Base-by-base conservation (phyloP, 2,888 invertebrate species). In the Polydrusus cervinus region DNA sequence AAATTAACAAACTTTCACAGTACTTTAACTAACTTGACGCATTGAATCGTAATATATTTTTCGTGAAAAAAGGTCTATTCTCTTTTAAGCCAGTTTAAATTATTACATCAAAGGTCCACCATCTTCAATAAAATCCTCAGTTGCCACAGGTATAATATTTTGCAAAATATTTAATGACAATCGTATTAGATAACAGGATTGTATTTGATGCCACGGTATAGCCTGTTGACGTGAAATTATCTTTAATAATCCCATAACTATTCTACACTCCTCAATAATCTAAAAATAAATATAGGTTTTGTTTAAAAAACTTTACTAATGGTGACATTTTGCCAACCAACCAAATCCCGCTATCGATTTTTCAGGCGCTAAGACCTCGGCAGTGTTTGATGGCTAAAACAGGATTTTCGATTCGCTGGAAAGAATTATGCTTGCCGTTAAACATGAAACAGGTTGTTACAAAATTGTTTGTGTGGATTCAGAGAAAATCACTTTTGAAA, bases 51-150 rank as follows among this genome's bases (percentile, higher is more conserved):
- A n/a, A n/a, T 25, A 25, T 25, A 1, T 25, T 25, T 25, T 25
- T 25, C 25, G 5, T 1, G 25, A 3, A 25, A 25, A 1, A 5
- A 25, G 5, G 25, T 25, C 25, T 25, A 5, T 25, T 25, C 25
- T 25, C 25, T 25, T 25, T 25, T 25, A 25, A 5, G 25, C 3
- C 25, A 25, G 13, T 43, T 10, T n/a, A 43, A 14, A 51, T 40
- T 55, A 49, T 74, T 81, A 83, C 83, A 72, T 78, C 49, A 34
- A 43, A n/a, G 81, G 77, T 55, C 83, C 83, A 16, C 79, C 79
- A 74, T 81, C 75, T 72, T 82, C 81, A 8, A 83, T 78, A 69
- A 81, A 83, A 18, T 80, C 80, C 10, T 82, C 79, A 25, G 78
- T 68, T 51, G 80, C 69, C 47, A 68, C 47, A 3, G 82, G 80